Percentiles rank a stretch among this genome's conserved stretches.
Conservation (phyloP, 2,797 vertebrate species). For the Sarcophilus harrisii region DNA sequence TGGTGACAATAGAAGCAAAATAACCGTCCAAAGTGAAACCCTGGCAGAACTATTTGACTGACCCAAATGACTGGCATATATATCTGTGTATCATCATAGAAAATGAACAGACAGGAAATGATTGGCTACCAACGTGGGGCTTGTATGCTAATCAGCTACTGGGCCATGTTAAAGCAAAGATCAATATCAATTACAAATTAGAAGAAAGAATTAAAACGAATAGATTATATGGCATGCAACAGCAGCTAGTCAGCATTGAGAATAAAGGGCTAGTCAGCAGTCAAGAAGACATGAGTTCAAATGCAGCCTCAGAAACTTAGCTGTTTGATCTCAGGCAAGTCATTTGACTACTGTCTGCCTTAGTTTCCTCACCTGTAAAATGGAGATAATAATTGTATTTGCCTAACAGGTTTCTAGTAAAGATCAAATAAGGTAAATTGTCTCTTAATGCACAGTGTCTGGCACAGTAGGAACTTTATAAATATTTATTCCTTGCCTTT, state of each 20-base stretch:
- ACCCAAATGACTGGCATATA: neutral
- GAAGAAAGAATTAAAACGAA: neutral
- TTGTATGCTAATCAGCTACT: neutral
- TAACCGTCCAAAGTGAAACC: neutral
- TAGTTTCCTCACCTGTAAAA: conserved; percentile 31
- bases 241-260: neutral
- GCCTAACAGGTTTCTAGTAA: neutral
- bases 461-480: neutral
- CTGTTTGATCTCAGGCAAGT: neutral
- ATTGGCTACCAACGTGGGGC: neutral
- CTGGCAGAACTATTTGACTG: neutral
- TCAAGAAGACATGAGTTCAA: neutral
- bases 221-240: neutral
- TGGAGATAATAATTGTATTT: neutral
- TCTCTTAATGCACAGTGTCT: neutral
- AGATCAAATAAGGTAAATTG: neutral
- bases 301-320: neutral
- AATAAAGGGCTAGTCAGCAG: neutral
- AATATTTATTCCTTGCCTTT: neutral
- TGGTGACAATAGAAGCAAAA: neutral
- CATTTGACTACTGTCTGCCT: conserved; percentile 7
- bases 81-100: neutral
- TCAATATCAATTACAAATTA: neutral
- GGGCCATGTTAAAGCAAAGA: neutral
- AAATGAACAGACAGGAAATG: neutral